These are phyloP conservation scores for Speoplatyrhinus poulsoni DNA, from an alignment of 2,113 vertebrate species.

Conservation along the genomic window DNA sequence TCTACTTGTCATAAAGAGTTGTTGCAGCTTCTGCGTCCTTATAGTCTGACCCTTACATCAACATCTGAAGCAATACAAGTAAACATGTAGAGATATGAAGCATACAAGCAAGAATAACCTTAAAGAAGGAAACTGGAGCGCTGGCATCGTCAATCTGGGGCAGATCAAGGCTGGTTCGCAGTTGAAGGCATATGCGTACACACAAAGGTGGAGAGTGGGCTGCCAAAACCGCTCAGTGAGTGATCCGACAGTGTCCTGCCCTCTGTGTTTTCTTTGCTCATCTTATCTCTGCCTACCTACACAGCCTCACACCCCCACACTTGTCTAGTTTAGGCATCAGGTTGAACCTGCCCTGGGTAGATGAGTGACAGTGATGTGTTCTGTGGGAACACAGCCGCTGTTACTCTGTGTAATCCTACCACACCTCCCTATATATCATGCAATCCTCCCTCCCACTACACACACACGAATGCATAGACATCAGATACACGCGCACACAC, in stretches of 20 bases:
- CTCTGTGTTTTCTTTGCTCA: slow-evolving; percentile 34
- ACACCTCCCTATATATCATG: slow-evolving; percentile 20
- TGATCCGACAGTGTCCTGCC: slow-evolving; percentile 42
- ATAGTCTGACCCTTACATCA: slow-evolving; percentile 5
- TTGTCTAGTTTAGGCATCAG: slow-evolving; percentile 37
- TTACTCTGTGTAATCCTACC: slow-evolving; percentile 47
- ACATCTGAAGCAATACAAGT: slow-evolving; percentile 1
- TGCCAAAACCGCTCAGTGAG: slow-evolving; percentile 50
- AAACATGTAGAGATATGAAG: slow-evolving; percentile 17
- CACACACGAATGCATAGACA: not conserved
- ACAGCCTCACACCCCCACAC: slow-evolving; percentile 53
- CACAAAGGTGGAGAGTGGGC: slow-evolving; percentile 43
- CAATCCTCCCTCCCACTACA: slow-evolving; percentile 8
- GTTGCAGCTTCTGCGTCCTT: slow-evolving; percentile 6
- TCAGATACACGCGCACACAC: slow-evolving; percentile 2
- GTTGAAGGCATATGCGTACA: slow-evolving; percentile 22
- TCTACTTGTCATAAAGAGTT: not conserved
- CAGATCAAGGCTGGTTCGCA: slow-evolving; percentile 21
- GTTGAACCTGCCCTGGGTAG: slow-evolving; percentile 3
- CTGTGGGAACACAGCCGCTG: slow-evolving; percentile 19
- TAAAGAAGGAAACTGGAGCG: slow-evolving; percentile 10
- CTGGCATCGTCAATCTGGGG: slow-evolving; percentile 8
- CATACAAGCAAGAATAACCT: slow-evolving; percentile 15
- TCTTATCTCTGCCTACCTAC: slow-evolving; percentile 44
- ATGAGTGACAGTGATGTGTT: slow-evolving; percentile 37